These are phyloP conservation scores for Macrochelys suwanniensis DNA, from an alignment of 2,797 vertebrate species.

Conservation along the genomic window DNA sequence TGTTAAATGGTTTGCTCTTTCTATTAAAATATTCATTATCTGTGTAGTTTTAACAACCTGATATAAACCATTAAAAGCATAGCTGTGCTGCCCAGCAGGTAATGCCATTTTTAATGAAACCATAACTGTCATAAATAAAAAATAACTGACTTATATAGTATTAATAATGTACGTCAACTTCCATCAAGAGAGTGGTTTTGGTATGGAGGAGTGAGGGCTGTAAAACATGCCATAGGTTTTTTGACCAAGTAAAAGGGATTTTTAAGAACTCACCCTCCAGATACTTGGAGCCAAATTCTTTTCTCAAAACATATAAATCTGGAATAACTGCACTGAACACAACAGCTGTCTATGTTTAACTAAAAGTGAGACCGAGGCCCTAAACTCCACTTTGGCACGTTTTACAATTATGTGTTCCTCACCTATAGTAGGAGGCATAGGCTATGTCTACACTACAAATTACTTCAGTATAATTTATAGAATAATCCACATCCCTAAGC, in stretches of 20 bases:
- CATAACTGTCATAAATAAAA: conserved; percentile 80
- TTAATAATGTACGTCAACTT: conserved; percentile 73
- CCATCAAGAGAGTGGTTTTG: conserved; percentile 46
- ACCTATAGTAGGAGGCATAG: not conserved
- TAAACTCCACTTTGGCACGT: not conserved
- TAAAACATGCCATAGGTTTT: not conserved
- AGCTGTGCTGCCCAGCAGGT: conserved; percentile 80
- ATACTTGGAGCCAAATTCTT: not conserved
- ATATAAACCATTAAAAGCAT: conserved; percentile 86
- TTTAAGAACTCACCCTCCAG: not conserved
- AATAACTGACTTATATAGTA: conserved; percentile 78
- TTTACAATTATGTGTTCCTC: not conserved
- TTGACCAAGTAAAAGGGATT: not conserved
- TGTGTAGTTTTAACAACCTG: conserved; percentile 81
- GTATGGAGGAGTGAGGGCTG: not conserved
- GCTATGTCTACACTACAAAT: not conserved
- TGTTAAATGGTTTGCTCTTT: conserved; percentile 77
- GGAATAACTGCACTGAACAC: not conserved
- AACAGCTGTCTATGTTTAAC: not conserved
- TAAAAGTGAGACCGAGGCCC: not conserved
- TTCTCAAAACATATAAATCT: not conserved
- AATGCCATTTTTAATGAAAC: conserved; percentile 82
- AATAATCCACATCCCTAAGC: not conserved
- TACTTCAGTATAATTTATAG: not conserved
- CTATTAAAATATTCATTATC: conserved; percentile 85